Conservation (phyloP, 2,113 vertebrate species). For the Tupaia tana region DNA sequence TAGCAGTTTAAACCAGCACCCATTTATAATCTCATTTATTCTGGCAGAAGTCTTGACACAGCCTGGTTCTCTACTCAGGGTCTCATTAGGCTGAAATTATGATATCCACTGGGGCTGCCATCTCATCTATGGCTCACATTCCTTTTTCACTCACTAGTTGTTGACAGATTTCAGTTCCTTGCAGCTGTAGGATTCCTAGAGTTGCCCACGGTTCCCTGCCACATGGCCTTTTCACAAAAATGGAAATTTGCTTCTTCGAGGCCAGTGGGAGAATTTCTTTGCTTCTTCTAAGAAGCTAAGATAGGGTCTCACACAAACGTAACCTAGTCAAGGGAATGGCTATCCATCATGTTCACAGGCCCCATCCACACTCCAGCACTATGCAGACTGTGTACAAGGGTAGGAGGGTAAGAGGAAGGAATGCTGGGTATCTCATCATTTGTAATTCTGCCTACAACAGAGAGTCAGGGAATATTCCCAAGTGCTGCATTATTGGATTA, state of each 20-base stretch:
- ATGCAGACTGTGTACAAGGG: not conserved
- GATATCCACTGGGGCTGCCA: not conserved
- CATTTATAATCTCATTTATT: not conserved
- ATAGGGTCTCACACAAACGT: not conserved
- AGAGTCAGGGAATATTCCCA: not conserved
- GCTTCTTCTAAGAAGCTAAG: not conserved
- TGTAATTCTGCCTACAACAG: not conserved
- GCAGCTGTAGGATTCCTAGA: not conserved
- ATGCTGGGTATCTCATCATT: not conserved
- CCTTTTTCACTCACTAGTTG: not conserved
- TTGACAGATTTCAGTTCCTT: not conserved
- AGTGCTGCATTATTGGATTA: not conserved
- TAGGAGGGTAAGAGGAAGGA: not conserved
- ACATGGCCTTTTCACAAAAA: not conserved
- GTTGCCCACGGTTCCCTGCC: not conserved
- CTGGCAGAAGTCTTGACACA: not conserved
- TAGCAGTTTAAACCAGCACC: not conserved
- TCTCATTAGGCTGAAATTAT: not conserved
- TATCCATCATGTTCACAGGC: not conserved
- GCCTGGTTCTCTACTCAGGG: not conserved
- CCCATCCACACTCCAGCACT: not conserved
- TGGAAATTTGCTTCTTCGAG: not conserved
- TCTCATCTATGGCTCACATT: not conserved
- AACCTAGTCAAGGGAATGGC: not conserved
- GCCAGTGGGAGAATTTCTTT: not conserved